Evolutionary conservation across 2,888 invertebrate genomes (phyloP), one percentile per base, ranked within the genome.

Genomic region (Harpalus rufipes): DNA sequence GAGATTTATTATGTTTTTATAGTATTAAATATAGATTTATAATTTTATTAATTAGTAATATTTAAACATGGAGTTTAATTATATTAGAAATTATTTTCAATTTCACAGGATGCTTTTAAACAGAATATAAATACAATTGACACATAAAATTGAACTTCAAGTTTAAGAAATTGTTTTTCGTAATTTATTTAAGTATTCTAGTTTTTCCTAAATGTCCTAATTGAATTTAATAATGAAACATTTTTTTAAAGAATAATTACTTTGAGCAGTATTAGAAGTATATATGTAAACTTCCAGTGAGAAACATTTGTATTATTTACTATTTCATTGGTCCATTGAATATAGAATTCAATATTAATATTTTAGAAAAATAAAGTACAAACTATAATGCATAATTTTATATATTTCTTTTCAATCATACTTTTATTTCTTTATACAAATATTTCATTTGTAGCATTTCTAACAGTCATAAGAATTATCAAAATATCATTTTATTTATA

Each of bases 71-170:
- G 44, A 72, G 32, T 72, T 63, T 63, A 68, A 76, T 51, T 41
- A 51, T 14, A 76, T 14, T 44, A 32, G 14, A 51, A 76, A 21
- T 76, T 51, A 58, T 58, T 21, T 79, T 21, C 12, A n/a, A 61
- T 78, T 84, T 84, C 84, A 84, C 84, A 84, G 84, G 84, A 84
- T 84, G 76, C 84, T 84, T 84, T 84, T 84, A 84, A 59, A 84
- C 61, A 84, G 41, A 78, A 61, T 74, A 74, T 83, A 59, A 74
- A 58, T 76, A 59, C 58, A 32, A 78, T 84, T 63, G 61, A 84
- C 51, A 76, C 84, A 78, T 84, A 84, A 84, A 84, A 78, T 84
- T 84, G 65, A 84, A 84, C 84, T 84, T 84, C 84, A 84, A 84
- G 84, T 84, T 84, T 84, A 78, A 78, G 32, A 25, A 44, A 61